Base-by-base conservation (phyloP, 2,797 vertebrate genomes). In the Catharus ustulatus region DNA sequence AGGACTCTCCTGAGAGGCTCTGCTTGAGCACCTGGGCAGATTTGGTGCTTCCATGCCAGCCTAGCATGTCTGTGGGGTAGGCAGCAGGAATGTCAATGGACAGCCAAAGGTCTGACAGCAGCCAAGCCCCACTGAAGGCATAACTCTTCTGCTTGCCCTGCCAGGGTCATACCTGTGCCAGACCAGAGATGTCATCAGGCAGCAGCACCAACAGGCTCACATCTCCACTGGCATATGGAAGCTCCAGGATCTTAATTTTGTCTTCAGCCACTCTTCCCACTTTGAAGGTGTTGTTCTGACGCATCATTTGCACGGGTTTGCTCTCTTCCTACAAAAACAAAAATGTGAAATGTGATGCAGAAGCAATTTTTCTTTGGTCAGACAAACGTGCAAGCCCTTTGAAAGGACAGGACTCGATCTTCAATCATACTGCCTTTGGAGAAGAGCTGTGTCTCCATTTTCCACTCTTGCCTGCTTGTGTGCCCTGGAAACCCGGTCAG, bases 121-220 rank as follows among this genome's bases (percentile, higher is more conserved):
- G 29, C 29, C 55, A 76, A 62, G 13, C 9, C 29, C 38, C 34
- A 52, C 63, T 75, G 49, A 51, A 46, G 22, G 5, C 43, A 20
- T 6, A 17, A 9, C 11, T 12, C 43, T 32, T 55, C 38, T 58
- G n/a, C 15, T 69, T 40, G 11, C 30, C 26, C 63, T 75, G 45
- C 18, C 51, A 64, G 45, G 8, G 11, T 22, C 45, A 1, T 86
- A 91, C 89, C 89, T 91, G n/a, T 15, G 67, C 69, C 89, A 91
- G 57, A 26, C 63, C 82, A 69, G 82, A 91, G 15, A 89, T 4
- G 4, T 87, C 40, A 2, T 93, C 80, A 13, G 91, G 95, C 26
- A 97, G 32, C 51, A 95, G 18, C 59, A 94, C 69, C 46, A 78
- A 11, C 88, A 96, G 58, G 23, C 86, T 96, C 76, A 94, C 64